Base-by-base conservation (phyloP, 2,113 vertebrate genomes). In the Rhombomys opimus region DNA sequence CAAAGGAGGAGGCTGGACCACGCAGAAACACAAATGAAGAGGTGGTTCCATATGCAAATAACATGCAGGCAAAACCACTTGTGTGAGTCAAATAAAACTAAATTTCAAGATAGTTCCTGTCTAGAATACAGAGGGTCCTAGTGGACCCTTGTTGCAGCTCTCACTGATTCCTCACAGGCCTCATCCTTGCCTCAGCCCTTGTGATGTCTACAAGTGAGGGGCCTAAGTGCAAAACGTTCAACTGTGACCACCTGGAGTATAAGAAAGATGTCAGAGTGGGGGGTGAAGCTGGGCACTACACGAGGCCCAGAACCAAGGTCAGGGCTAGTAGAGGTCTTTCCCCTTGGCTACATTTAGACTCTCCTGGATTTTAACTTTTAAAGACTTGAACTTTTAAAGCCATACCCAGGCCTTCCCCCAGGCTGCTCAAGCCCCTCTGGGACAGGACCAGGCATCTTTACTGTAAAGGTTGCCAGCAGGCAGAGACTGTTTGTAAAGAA, bases 1-100 rank as follows among this genome's bases (percentile, higher is more conserved):
- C 13, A 23, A 1, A 25, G 0, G 17, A 59, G 20, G 75, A 27
- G 25, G 17, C 32, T 1, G 3, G 2, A 22, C 59, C 50, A 4
- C 0, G 59, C 35, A 27, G 52, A 32, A 57, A 22, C 32, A 81
- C 78, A 78, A 32, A 52, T 15, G 32, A 10, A 72, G 70, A 72
- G 70, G 35, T 72, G 15, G 35, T 72, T 59, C 38, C 54, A 81
- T 20, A 59, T 59, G 54, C n/a, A 35, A 22, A 14, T 23, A 59
- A 7, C 78, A 38, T 4, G 20, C 11, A 81, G 35, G 35, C 35
- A 22, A 57, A n/a, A 57, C 77, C 32, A 13, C 4, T 22, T n/a
- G 57, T 7, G 35, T 57, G 22, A 9, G 20, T n/a, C n/a, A n/a
- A 72, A 12, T 22, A n/a, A n/a, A 80, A n/a, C 57, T n/a, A 57